Evolutionary conservation across 2,113 vertebrate genomes (phyloP).

Genomic region (Lates calcarifer): DNA sequence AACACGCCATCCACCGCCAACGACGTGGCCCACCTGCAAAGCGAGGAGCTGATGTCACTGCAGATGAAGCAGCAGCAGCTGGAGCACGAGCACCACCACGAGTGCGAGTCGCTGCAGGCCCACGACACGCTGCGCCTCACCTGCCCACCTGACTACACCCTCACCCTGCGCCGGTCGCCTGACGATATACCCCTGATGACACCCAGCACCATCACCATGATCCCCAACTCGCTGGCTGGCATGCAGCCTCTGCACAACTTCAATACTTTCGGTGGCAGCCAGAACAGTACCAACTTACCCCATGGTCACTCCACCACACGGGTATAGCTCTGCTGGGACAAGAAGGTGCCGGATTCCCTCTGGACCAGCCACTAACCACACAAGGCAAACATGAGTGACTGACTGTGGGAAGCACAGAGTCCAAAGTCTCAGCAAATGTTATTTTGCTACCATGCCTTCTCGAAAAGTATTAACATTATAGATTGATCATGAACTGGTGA

Average conservation of each 20-base stretch:
- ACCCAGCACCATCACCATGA: conserved; percentile 96
- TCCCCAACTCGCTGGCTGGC: conserved; percentile 92
- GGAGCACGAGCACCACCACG: conserved; percentile 89
- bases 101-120: conserved; percentile 89
- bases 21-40: conserved; percentile 90
- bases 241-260: conserved; percentile 96
- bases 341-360: neutral
- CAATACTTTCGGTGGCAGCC: conserved; percentile 92
- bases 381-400: conserved; percentile 34
- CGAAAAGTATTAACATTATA: conserved; percentile 67
- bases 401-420: conserved; percentile 71
- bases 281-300: conserved; percentile 95
- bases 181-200: conserved; percentile 84
- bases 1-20: conserved; percentile 79
- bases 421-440: conserved; percentile 77
- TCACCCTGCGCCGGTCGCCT: conserved; percentile 78
- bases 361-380: conserved; percentile 5
- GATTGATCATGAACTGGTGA: conserved; percentile 77
- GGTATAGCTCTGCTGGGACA: conserved; percentile 88
- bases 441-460: conserved; percentile 87
- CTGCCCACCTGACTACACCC: conserved; percentile 85
- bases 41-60: conserved; percentile 93
- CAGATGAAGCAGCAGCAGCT: conserved; percentile 94
- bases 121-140: conserved; percentile 90
- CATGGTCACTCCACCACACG: conserved; percentile 96